These are phyloP conservation scores for Potamarius usumacintae DNA, from an alignment of 2,113 vertebrate species.

Conservation along the genomic window DNA sequence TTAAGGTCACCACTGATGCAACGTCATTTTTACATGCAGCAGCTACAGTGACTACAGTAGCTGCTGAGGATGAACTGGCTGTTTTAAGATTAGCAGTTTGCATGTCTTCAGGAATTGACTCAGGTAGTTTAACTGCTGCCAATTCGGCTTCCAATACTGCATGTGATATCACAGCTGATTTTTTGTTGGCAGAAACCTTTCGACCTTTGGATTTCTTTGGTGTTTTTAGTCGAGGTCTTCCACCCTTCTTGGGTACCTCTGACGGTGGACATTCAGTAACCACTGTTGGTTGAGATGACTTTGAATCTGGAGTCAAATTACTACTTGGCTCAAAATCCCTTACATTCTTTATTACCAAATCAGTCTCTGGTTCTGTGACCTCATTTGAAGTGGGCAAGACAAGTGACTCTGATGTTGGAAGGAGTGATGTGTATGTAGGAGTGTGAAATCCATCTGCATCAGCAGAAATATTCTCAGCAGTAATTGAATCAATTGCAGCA, in stretches of 20 bases:
- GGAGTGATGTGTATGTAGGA: conserved; percentile 70
- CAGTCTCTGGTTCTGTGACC: conserved; percentile 80
- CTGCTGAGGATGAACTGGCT: conserved; percentile 60
- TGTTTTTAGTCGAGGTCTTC: conserved; percentile 81
- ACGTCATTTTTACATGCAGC: conserved; percentile 74
- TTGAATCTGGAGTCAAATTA: conserved; percentile 60
- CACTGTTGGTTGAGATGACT: conserved; percentile 65
- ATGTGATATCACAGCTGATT: conserved; percentile 60
- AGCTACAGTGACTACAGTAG: conserved; percentile 73
- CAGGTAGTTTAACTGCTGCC: conserved; percentile 69
- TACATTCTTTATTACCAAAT: conserved; percentile 78
- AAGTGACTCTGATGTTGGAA: conserved; percentile 73
- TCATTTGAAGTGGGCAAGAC: conserved; percentile 74
- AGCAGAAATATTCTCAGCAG: conserved; percentile 81
- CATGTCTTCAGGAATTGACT: conserved; percentile 76
- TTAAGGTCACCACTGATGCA: conserved; percentile 68
- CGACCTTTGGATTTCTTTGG: conserved; percentile 76
- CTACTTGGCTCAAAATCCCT: conserved; percentile 68
- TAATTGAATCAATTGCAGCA: conserved; percentile 96
- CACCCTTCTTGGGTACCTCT: conserved; percentile 80
- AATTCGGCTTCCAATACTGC: conserved; percentile 64
- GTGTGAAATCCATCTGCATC: conserved; percentile 85
- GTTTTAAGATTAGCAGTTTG: conserved; percentile 71
- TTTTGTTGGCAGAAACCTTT: conserved; percentile 78
- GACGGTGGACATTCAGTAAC: conserved; percentile 67